Percentiles rank a stretch among this genome's conserved stretches.
These are phyloP conservation scores for Agrochola lychnidis DNA, from an alignment of 2,888 invertebrate genomes.

Conservation along the genomic window DNA sequence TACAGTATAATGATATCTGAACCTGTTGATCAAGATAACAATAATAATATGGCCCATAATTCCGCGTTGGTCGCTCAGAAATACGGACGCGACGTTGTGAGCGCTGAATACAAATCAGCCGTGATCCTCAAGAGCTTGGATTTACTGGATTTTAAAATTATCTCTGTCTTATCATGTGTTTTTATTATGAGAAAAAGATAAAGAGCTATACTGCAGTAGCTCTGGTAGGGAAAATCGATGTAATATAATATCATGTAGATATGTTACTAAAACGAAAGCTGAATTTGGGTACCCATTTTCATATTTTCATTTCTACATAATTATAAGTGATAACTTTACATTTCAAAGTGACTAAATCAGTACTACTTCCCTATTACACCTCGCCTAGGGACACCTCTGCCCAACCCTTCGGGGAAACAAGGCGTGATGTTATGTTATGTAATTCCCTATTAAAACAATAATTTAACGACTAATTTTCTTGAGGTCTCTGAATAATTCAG, in stretches of 20 bases:
- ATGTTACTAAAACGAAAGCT: neutral
- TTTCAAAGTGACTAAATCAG: neutral
- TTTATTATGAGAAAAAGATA: constrained; percentile 39
- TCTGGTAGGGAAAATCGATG: neutral
- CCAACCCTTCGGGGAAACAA: too few species aligned
- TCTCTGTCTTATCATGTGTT: constrained; percentile 47
- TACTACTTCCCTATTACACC: too few species aligned
- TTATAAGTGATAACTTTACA: neutral
- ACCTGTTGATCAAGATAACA: constrained; percentile 43
- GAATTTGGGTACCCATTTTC: too few species aligned
- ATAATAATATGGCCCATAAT: constrained; percentile 33
- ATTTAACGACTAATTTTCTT: neutral
- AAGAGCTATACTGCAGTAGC: neutral
- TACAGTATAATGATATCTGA: constrained; percentile 6
- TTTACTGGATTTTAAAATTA: constrained; percentile 70
- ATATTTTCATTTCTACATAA: neutral
- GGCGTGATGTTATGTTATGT: too few species aligned
- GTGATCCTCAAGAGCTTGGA: constrained; percentile 71
- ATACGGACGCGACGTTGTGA: constrained; percentile 73
- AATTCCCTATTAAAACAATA: neutral
- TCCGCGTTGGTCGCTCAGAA: constrained; percentile 67
- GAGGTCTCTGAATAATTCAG: neutral
- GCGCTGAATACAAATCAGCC: constrained; percentile 81
- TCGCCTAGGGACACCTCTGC: too few species aligned
- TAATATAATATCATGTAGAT: too few species aligned